phyloP scores from a whole-genome alignment of 2,113 vertebrate genomes.

The Numida meleagris region DNA sequence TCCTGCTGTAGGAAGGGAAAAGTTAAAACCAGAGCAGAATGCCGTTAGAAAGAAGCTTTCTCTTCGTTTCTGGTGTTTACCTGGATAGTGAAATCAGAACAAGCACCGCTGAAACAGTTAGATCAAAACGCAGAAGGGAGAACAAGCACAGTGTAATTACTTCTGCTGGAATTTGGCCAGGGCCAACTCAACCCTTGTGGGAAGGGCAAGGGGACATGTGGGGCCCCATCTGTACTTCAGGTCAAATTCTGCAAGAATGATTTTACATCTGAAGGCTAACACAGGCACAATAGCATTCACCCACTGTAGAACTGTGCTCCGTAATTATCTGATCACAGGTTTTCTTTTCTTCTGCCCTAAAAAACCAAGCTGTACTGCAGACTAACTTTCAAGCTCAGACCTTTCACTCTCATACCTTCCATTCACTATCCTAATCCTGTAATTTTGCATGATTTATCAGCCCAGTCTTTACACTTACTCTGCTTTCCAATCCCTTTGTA shows the following conservation, averaged over 20 bases:
- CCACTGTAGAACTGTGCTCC: neutral
- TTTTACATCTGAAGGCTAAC: neutral
- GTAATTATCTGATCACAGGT: neutral
- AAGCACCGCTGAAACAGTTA: neutral
- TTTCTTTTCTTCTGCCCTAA: neutral
- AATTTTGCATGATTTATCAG: neutral
- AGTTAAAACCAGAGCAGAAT: neutral
- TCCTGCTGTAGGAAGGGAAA: neutral
- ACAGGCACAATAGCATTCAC: neutral
- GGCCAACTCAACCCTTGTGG: neutral
- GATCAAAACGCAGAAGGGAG: neutral
- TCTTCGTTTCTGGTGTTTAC: fast-evolving
- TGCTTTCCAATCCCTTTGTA: neutral
- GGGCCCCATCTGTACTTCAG: neutral
- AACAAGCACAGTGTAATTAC: neutral
- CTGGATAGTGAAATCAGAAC: neutral
- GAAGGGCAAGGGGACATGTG: neutral
- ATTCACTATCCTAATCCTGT: neutral
- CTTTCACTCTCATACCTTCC: neutral
- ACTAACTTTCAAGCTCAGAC: neutral
- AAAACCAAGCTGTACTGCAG: neutral
- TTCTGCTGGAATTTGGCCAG: neutral
- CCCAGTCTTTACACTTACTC: neutral
- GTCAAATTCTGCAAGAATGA: neutral
- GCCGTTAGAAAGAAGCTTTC: neutral